phyloP scores from a whole-genome alignment of 2,888 invertebrate species.

The Ditylenchus weischeri region DNA sequence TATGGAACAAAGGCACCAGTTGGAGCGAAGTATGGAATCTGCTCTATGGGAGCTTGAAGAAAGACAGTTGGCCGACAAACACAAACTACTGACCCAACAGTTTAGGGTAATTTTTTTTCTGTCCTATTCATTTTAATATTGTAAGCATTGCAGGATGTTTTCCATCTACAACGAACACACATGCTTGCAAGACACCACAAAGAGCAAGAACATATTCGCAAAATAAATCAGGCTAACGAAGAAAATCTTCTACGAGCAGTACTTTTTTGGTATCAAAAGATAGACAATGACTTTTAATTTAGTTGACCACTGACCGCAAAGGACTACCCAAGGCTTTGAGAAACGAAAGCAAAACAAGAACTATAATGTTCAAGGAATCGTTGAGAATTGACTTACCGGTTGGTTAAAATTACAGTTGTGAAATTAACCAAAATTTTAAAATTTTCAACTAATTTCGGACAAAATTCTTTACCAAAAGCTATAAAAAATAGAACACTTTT shows the following conservation, averaged over 20 bases:
- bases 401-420: not conserved
- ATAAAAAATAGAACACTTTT: not conserved
- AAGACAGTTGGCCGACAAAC: slow-evolving; percentile 91
- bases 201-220: slow-evolving; percentile 87
- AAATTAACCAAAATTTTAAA: not conserved
- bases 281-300: too few relatives aligned
- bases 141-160: slow-evolving; percentile 77
- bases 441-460: not conserved
- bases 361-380: slow-evolving; percentile 84
- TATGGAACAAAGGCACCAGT: slow-evolving; percentile 86
- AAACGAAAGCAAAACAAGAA: slow-evolving; percentile 93
- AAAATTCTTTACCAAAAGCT: not conserved
- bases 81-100: slow-evolving; percentile 86
- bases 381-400: slow-evolving; percentile 50
- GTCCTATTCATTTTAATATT: not conserved
- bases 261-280: too few relatives aligned
- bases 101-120: slow-evolving; percentile 64
- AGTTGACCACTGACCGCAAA: slow-evolving; percentile 78
- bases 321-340: slow-evolving; percentile 91
- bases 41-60: slow-evolving; percentile 96
- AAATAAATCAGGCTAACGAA: slow-evolving; percentile 64
- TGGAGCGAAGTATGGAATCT: slow-evolving; percentile 76
- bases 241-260: slow-evolving; percentile 85
- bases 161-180: slow-evolving; percentile 89
- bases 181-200: slow-evolving; percentile 86